Conservation (phyloP, 2,888 invertebrate genomes). For the Conops quadrifasciatus region DNA sequence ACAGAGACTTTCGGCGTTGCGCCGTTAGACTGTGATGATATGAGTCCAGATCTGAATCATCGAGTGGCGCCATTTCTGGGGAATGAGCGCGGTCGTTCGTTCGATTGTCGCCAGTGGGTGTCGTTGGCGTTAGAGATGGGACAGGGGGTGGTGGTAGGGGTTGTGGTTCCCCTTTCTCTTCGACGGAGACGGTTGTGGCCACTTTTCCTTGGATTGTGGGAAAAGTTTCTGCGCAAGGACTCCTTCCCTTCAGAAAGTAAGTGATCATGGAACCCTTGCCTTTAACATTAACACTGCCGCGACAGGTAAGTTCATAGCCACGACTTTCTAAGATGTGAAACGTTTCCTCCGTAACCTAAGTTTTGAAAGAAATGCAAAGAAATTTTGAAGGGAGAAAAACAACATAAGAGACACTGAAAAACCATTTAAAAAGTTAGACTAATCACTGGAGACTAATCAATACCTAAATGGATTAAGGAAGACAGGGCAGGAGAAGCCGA, state of each 20-base stretch:
- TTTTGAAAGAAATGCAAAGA: not conserved
- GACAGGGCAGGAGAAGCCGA: too few relatives aligned
- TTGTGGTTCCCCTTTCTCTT: not conserved
- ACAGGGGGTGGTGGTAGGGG: not conserved
- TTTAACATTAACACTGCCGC: slow-evolving; percentile 90
- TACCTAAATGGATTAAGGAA: not conserved
- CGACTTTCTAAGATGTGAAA: slow-evolving; percentile 79
- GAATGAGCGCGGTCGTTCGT: slow-evolving; percentile 52
- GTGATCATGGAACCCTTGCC: slow-evolving; percentile 96
- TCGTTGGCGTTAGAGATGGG: slow-evolving; percentile 7
- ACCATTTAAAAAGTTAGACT: not conserved
- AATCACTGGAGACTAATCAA: not conserved
- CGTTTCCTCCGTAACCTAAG: slow-evolving; percentile 87
- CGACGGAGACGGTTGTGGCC: not conserved
- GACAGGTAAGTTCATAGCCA: slow-evolving; percentile 83
- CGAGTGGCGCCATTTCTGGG: slow-evolving; percentile 54
- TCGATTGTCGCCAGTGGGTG: slow-evolving; percentile 21
- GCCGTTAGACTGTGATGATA: slow-evolving; percentile 61
- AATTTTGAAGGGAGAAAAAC: not conserved
- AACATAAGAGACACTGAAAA: not conserved
- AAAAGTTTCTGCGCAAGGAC: not conserved
- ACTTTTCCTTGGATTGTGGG: slow-evolving; percentile 19
- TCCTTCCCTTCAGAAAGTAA: slow-evolving; percentile 71
- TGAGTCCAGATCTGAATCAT: slow-evolving; percentile 59
- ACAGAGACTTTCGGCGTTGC: slow-evolving; percentile 63